A percentile compares a stretch with the other conserved stretches of the same genome.
Evolutionary conservation across 2,888 invertebrate genomes (phyloP).

Genomic region (Volucella bombylans): DNA sequence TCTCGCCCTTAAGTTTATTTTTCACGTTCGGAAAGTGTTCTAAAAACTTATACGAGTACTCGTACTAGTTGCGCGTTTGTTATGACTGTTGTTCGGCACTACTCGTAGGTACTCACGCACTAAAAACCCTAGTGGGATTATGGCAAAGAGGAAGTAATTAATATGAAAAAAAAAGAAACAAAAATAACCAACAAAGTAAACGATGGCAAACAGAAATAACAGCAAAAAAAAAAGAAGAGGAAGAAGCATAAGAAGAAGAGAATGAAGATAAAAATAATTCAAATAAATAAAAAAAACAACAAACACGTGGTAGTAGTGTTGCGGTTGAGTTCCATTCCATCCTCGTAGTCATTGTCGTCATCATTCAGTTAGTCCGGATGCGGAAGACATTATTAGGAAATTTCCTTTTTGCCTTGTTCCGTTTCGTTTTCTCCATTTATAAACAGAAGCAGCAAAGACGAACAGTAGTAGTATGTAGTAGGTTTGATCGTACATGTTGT

Average conservation of each 20-base stretch:
- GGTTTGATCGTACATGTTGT: conserved; percentile 37
- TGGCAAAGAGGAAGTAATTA: conserved; percentile 67
- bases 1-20: conserved; percentile 38
- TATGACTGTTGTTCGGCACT: conserved; percentile 1
- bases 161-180: conserved; percentile 35
- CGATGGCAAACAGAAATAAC: conserved; percentile 44
- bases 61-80: conserved; percentile 49
- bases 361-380: conserved; percentile 72
- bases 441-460: conserved; percentile 7
- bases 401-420: conserved; percentile 74
- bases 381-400: conserved; percentile 76
- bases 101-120: conserved; percentile 16
- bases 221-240: conserved; percentile 5
- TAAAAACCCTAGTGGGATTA: conserved; percentile 55
- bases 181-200: conserved; percentile 47
- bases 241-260: conserved; percentile 13
- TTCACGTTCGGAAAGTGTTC: conserved; percentile 27
- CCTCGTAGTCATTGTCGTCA: conserved; percentile 28
- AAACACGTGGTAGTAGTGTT: conserved; percentile 59
- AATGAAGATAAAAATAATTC: conserved; percentile 24
- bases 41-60: conserved; percentile 1
- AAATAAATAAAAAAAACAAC: conserved; percentile 54
- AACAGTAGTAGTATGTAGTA: background rate
- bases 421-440: conserved; percentile 62
- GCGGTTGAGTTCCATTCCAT: conserved; percentile 6